Evolutionary conservation across 2,113 vertebrate species (phyloP).

Genomic region (Elachura formosa): DNA sequence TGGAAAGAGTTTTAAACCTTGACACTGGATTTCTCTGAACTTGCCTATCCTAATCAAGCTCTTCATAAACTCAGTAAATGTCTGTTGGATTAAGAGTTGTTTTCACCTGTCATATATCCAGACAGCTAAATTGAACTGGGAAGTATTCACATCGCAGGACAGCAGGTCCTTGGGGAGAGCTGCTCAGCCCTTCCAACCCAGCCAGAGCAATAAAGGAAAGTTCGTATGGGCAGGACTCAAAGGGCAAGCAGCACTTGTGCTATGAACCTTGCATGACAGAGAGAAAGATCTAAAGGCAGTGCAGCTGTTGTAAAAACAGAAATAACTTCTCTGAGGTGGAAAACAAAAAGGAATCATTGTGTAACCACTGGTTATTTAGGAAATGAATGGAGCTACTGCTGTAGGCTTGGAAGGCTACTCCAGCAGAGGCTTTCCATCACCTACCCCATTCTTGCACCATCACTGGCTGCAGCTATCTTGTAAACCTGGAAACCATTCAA

Average conservation of each 20-base stretch:
- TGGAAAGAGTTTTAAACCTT: not conserved
- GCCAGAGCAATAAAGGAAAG: not conserved
- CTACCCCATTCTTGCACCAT: not conserved
- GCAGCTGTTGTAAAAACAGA: not conserved
- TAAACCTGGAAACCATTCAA: not conserved
- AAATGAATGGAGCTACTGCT: not conserved
- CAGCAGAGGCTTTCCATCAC: not conserved
- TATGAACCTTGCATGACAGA: not conserved
- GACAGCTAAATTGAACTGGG: not conserved
- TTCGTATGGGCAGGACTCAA: not conserved
- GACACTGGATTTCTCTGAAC: not conserved
- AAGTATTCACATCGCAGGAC: rapidly evolving
- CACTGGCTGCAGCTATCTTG: not conserved
- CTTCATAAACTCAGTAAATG: not conserved
- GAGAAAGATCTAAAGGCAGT: not conserved
- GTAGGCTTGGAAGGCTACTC: not conserved
- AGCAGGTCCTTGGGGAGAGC: not conserved
- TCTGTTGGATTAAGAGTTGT: not conserved
- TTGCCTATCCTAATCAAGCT: not conserved
- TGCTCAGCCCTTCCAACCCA: not conserved
- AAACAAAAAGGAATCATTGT: not conserved
- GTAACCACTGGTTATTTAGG: not conserved
- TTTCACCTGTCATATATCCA: not conserved
- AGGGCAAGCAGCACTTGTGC: not conserved
- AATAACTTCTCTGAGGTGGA: not conserved